phyloP scores from a whole-genome alignment of 1,140 invertebrate genomes.

The Macrosteles quadrilineatus region DNA sequence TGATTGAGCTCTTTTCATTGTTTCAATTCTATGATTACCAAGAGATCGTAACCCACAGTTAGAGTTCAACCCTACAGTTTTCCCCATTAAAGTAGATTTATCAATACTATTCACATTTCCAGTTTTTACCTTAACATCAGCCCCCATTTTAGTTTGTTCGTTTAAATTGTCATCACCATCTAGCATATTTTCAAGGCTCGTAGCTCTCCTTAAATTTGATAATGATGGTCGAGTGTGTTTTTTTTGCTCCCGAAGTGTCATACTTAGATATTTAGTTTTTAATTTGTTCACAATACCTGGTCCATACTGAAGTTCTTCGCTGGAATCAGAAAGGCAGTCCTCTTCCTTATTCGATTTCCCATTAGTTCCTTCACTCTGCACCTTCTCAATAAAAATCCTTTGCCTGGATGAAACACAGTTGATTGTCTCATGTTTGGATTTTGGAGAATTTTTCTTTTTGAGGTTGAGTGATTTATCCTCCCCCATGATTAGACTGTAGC shows the following conservation, averaged over 20 bases:
- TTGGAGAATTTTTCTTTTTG: constrained; percentile 30
- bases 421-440: constrained; percentile 7
- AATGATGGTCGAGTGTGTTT: constrained; percentile 62
- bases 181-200: constrained; percentile 81
- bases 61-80: background rate
- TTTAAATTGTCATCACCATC: constrained; percentile 60
- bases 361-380: constrained; percentile 41
- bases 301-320: constrained; percentile 84
- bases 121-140: background rate
- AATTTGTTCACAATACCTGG: constrained; percentile 88
- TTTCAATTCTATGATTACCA: constrained; percentile 49
- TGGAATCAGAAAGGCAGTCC: constrained; percentile 55
- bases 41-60: background rate
- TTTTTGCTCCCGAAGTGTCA: constrained; percentile 69
- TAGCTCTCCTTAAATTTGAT: constrained; percentile 68
- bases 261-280: constrained; percentile 78
- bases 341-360: constrained; percentile 37
- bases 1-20: constrained; percentile 79
- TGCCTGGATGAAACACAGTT: constrained; percentile 15
- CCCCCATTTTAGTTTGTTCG: constrained; percentile 1
- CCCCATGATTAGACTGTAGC: constrained; percentile 16
- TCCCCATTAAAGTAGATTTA: background rate
- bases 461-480: constrained; percentile 28
- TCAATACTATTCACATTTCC: constrained; percentile 4
- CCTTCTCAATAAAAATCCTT: constrained; percentile 37